Base-by-base conservation (phyloP, 2,888 invertebrate genomes). In the Eristalis pertinax region DNA sequence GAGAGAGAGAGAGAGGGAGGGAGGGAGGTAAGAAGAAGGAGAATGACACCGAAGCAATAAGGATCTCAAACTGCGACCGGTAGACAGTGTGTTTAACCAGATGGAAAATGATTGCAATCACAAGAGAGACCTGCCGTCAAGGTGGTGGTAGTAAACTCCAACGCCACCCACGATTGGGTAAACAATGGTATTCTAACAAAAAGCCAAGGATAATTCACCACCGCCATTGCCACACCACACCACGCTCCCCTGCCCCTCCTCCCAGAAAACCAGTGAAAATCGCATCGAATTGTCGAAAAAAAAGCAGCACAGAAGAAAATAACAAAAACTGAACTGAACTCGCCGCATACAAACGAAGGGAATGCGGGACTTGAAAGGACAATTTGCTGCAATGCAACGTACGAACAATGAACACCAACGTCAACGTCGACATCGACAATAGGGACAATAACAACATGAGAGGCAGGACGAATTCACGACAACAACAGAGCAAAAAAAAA, bases 101-200 rank as follows among this genome's bases (percentile, higher is more conserved):
- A 78, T 38, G 70, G 86, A 86, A 83, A 86, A 86, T 63, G 65
- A 86, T 76, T 83, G 43, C 64, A 73, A 81, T 85, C 73, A 24
- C 62, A 73, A 65, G 24, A 65, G 24, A 19, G 26, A 7, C 35
- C 22, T 43, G 3, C 64, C 58, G 58, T 8, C 32, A 8, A 3
- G 75, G 70, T 68, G 50, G 86, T 83, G 75, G 75, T 72, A 87
- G 75, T 65, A 67, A 79, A 72, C 79, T 79, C 75, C 74, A 86
- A 50, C 50, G 50, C 70, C 79, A 83, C 72, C 75, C 73, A 72
- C 78, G 78, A 87, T 83, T 79, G 80, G 80, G 87, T 76, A 76
- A 87, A 87, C 79, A 87, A 84, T 87, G 84, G 79, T 68, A 56
- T 78, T 26, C 32, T 56, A 10, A 56, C 56, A 7, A 56, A 56